Evolutionary conservation across 1,140 invertebrate genomes (phyloP).

Genomic region (Mercenaria mercenaria): DNA sequence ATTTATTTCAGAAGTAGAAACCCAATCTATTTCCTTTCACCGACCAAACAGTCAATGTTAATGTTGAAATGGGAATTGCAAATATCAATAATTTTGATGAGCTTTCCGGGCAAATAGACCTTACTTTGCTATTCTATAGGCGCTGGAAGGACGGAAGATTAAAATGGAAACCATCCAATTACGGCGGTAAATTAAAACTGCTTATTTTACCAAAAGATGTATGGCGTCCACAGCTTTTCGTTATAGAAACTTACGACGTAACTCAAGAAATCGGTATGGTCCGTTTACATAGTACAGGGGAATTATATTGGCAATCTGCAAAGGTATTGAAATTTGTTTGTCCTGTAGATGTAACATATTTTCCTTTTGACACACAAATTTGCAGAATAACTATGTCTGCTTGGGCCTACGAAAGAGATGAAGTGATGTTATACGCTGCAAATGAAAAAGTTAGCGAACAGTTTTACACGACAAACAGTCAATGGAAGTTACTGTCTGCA

Average conservation of each 20-base stretch:
- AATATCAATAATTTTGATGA: constrained; percentile 43
- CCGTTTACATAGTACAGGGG: neutral
- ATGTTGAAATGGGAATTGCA: neutral
- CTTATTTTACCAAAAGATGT: neutral
- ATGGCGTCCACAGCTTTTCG: neutral
- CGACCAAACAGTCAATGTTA: neutral
- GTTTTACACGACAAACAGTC: constrained; percentile 37
- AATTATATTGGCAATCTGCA: neutral
- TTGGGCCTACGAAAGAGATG: neutral
- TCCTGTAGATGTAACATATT: constrained; percentile 57
- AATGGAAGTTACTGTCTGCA: neutral
- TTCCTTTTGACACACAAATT: constrained; percentile 48
- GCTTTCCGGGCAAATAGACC: constrained; percentile 13
- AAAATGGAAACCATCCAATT: neutral
- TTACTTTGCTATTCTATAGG: neutral
- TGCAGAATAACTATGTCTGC: neutral
- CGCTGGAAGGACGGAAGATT: constrained; percentile 4
- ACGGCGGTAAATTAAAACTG: neutral
- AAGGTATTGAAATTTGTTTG: constrained; percentile 13
- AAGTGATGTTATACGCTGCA: neutral
- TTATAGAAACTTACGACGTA: neutral
- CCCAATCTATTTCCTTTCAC: neutral
- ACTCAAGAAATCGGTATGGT: neutral
- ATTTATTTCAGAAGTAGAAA: neutral
- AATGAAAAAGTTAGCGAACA: neutral